These are phyloP conservation scores for Plecturocebus donacophilus DNA, from an alignment of 2,113 vertebrate genomes.

Conservation along the genomic window DNA sequence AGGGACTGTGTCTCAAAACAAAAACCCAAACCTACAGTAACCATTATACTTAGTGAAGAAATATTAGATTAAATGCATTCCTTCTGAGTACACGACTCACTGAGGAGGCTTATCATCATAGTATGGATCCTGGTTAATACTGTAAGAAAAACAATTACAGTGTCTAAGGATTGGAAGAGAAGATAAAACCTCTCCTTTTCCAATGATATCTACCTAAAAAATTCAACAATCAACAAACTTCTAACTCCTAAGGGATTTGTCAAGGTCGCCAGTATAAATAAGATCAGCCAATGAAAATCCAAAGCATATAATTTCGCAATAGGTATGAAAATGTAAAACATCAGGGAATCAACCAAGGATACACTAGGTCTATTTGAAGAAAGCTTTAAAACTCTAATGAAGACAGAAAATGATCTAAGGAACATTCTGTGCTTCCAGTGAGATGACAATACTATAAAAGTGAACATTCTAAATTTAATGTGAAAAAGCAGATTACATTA, in stretches of 20 bases:
- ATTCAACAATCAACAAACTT: not conserved
- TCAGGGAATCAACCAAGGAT: not conserved
- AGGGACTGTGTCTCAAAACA: not conserved
- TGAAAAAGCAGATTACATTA: not conserved
- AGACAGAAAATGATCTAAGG: not conserved
- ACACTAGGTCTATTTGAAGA: not conserved
- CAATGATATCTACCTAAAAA: not conserved
- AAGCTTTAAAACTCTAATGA: not conserved
- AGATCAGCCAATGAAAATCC: not conserved
- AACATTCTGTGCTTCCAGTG: not conserved
- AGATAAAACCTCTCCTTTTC: not conserved
- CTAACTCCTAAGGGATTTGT: not conserved
- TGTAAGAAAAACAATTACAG: not conserved
- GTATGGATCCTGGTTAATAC: not conserved
- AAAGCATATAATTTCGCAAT: not conserved
- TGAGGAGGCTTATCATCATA: not conserved
- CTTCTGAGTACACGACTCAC: not conserved
- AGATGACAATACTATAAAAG: not conserved
- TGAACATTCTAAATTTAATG: not conserved
- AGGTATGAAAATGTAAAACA: not conserved
- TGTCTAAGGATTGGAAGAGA: not conserved
- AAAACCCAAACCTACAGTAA: not conserved
- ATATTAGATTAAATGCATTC: not conserved
- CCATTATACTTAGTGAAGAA: not conserved
- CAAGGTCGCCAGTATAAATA: not conserved